Evolutionary conservation across 2,113 vertebrate genomes (phyloP).

Genomic region (Erythrocercus mccallii): DNA sequence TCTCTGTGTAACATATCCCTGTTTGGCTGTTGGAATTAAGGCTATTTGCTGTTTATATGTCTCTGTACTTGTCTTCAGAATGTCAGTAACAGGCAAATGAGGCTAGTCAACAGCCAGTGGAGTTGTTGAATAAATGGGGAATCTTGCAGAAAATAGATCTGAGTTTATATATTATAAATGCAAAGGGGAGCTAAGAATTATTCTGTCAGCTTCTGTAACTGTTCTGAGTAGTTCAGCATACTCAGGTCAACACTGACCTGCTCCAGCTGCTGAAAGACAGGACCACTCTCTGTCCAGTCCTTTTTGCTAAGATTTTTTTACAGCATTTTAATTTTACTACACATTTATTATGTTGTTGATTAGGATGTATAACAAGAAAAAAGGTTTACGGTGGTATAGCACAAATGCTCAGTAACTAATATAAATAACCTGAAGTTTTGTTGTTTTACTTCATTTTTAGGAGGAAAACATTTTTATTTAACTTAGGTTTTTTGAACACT

Average conservation of each 20-base stretch:
- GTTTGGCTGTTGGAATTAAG: not conserved
- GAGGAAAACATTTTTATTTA: not conserved
- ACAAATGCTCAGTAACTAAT: not conserved
- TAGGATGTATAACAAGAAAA: not conserved
- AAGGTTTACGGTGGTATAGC: not conserved
- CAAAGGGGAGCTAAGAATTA: not conserved
- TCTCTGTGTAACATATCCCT: not conserved
- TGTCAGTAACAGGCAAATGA: not conserved
- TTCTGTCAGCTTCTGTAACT: not conserved
- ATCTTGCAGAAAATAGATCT: not conserved
- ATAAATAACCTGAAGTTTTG: not conserved
- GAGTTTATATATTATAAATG: not conserved
- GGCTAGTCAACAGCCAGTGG: not conserved
- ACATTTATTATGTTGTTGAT: not conserved
- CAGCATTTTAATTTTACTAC: not conserved
- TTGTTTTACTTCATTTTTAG: not conserved
- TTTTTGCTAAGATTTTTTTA: not conserved
- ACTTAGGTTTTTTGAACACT: not conserved
- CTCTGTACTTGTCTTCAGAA: not conserved
- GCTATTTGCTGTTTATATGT: rapidly evolving
- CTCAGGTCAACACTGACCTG: not conserved
- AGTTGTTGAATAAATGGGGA: not conserved
- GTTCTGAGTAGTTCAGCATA: not conserved
- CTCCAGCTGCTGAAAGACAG: not conserved
- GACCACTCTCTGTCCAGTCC: not conserved